Evolutionary conservation across 1,140 invertebrate species (phyloP).

Genomic region (Ditylenchus dipsaci): DNA sequence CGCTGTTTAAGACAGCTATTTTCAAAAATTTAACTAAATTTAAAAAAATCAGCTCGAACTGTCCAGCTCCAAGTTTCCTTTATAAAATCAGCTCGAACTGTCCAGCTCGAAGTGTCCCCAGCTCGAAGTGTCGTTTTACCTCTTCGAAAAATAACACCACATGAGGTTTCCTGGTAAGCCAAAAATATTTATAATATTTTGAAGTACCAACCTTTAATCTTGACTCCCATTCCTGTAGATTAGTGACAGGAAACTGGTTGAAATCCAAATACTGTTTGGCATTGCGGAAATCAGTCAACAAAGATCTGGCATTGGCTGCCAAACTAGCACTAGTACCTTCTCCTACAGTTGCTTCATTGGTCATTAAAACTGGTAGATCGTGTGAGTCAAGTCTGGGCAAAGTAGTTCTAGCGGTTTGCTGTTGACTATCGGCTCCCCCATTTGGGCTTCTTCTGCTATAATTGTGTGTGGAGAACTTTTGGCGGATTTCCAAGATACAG

Average conservation of each 20-base stretch:
- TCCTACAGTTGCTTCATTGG: neutral
- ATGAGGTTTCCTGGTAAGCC: too few species aligned
- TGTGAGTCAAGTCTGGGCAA: neutral
- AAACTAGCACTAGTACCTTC: neutral
- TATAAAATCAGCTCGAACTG: too few species aligned
- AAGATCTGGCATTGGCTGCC: neutral
- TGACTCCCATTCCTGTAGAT: constrained; percentile 32
- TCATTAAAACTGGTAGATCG: neutral
- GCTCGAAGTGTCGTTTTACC: too few species aligned
- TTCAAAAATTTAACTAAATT: too few species aligned
- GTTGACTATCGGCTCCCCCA: neutral
- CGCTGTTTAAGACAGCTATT: too few species aligned
- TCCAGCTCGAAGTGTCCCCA: too few species aligned
- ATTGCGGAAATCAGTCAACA: neutral
- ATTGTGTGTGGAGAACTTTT: neutral
- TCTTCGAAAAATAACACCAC: too few species aligned
- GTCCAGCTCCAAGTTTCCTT: too few species aligned
- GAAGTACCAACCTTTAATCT: constrained; percentile 32
- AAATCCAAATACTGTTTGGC: constrained; percentile 38
- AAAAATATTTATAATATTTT: too few species aligned
- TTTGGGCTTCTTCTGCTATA: neutral
- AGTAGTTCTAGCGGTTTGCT: neutral
- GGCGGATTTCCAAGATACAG: neutral
- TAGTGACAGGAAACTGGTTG: constrained; percentile 24
- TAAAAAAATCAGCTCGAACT: too few species aligned